Conservation (phyloP, 23 tunicate species). For the Halocynthia aurantium region DNA sequence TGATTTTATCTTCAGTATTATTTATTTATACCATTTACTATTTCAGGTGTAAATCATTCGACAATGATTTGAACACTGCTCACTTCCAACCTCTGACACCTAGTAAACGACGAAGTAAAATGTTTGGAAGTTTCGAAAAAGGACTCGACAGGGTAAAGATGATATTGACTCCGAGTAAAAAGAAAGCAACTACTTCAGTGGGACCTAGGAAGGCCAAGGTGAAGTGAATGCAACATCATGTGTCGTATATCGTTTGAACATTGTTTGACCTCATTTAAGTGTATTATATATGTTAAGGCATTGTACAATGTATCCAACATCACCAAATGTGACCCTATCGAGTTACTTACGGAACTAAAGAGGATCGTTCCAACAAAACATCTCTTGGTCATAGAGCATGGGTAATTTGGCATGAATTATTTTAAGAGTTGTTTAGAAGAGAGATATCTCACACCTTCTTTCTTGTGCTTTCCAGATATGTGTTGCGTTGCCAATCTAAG, state of each 20-base stretch:
- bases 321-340: conserved; percentile 48
- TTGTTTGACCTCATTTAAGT: background rate
- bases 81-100: conserved; percentile 84
- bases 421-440: background rate
- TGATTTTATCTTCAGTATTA: too few species aligned
- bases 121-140: conserved; percentile 93
- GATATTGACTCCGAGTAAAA: conserved; percentile 77
- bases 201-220: conserved; percentile 67
- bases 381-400: conserved; percentile 41
- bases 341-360: conserved; percentile 45
- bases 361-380: conserved; percentile 60
- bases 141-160: conserved; percentile 85
- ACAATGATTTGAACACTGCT: conserved; percentile 66
- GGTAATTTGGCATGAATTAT: conserved; percentile 22
- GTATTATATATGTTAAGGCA: conserved; percentile 12
- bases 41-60: conserved; percentile 68
- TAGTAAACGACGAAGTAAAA: conserved; percentile 32
- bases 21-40: too few species aligned
- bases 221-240: background rate
- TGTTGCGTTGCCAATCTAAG: conserved; percentile 58
- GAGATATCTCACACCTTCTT: background rate
- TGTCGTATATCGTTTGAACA: background rate
- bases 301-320: conserved; percentile 71
- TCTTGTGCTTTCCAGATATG: conserved; percentile 28
- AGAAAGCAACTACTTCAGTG: conserved; percentile 25